These are phyloP conservation scores for Machaerirhynchus nigripectus DNA, from an alignment of 2,113 vertebrate species.

Conservation along the genomic window DNA sequence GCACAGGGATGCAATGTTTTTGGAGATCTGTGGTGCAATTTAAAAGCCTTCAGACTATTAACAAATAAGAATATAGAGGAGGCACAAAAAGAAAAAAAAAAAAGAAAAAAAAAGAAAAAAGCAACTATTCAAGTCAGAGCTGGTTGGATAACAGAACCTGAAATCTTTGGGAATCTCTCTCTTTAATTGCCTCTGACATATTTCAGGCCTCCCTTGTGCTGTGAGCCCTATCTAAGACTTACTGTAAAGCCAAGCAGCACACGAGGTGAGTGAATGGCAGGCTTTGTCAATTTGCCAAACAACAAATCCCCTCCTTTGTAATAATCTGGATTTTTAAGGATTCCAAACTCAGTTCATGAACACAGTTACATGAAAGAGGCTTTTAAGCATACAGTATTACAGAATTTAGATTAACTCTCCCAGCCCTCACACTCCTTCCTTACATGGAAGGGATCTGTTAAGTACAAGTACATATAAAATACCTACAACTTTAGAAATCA, in stretches of 20 bases:
- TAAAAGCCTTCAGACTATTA: neutral
- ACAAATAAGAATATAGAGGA: neutral
- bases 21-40: neutral
- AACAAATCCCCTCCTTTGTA: neutral
- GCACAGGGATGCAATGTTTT: neutral
- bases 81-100: neutral
- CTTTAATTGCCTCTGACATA: neutral
- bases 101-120: neutral
- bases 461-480: neutral
- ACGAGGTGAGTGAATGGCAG: neutral
- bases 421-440: neutral
- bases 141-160: neutral
- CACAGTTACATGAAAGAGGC: neutral
- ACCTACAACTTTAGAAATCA: slow-evolving; percentile 7
- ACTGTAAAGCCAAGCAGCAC: neutral
- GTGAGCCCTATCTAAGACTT: neutral
- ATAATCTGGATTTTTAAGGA: slow-evolving; percentile 20
- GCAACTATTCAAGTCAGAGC: neutral
- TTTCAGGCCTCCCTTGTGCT: neutral
- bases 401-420: neutral
- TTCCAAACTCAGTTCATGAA: neutral
- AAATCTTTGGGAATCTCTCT: neutral
- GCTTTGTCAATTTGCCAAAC: slow-evolving; percentile 13
- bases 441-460: neutral
- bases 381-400: neutral